Base-by-base conservation (phyloP, 2,888 invertebrate genomes). In the Anticlea derivata region DNA sequence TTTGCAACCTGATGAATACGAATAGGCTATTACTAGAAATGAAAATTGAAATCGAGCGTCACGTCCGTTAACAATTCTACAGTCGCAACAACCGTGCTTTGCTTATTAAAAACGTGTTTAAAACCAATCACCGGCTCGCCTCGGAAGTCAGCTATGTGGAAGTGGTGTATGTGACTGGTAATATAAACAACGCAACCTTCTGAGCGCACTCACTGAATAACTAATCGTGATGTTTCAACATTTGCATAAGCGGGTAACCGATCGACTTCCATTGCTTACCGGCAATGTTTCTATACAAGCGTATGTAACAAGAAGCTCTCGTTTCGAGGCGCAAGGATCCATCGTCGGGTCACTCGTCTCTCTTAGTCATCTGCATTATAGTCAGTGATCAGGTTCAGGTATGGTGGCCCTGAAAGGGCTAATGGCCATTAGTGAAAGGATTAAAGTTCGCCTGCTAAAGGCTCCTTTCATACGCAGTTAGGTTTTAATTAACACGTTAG, bases 141-240 rank as follows among this genome's bases (percentile, higher is more conserved):
- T 78, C 78, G 78, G 80, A 82, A 78, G 80, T 73, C 54, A 60
- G 58, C 61, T 55, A 61, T 55, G 70, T 75, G 75, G 75, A 77
- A 76, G 73, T 70, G 66, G 63, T 47, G 37, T 41, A 24, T 27
- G 51, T 44, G 76, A 76, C 73, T 75, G 60, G 61, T 63, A 74
- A 76, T 69, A 55, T 48, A 56, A 55, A 45, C 47, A 65, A 66
- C 63, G 66, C 68, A 75, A 73, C 66, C 67, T 72, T 71, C 66
- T 48, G 31, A 59, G 60, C 50, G 60, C 61, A 58, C 50, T 53
- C 37, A 34, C 46, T 61, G 69, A 73, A 75, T 75, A 45, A 52
- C 51, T 66, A 66, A 73, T 70, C 50, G 31, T 53, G 57, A 55
- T 59, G 49, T 44, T 47, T 13, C 17, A 35, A 7, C 35, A 63